Evolutionary conservation across 2,888 invertebrate species (phyloP).

Genomic region (Andricus curvator): DNA sequence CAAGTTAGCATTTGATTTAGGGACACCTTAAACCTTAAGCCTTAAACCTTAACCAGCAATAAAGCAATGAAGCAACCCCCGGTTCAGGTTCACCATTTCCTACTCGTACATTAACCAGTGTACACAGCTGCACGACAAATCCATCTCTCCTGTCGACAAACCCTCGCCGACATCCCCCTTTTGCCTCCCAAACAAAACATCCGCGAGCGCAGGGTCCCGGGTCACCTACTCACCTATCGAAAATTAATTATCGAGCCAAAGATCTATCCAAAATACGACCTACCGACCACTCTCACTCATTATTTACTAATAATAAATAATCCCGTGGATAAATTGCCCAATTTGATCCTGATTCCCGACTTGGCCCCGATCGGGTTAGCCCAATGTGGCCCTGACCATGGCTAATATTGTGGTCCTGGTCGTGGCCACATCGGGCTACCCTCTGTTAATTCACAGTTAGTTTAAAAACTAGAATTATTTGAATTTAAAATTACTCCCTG

Average conservation of each 20-base stretch:
- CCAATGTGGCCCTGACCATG: too few species aligned
- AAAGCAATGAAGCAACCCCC: slow-evolving; percentile 63
- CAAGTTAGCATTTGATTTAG: slow-evolving; percentile 71
- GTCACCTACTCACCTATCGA: slow-evolving; percentile 63
- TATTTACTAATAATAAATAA: background rate
- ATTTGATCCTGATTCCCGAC: too few species aligned
- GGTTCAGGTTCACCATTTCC: slow-evolving; percentile 55
- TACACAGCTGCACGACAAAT: slow-evolving; percentile 77
- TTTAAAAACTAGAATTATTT: too few species aligned
- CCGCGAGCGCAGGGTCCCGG: slow-evolving; percentile 50
- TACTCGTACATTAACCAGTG: slow-evolving; percentile 72
- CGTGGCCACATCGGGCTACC: too few species aligned
- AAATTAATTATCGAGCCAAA: slow-evolving; percentile 68
- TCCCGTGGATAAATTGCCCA: too few species aligned
- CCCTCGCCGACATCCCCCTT: slow-evolving; percentile 45
- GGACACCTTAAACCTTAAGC: slow-evolving; percentile 72
- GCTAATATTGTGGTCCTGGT: too few species aligned
- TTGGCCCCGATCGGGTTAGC: too few species aligned
- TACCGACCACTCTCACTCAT: background rate
- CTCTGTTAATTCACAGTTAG: too few species aligned
- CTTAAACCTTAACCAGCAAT: slow-evolving; percentile 73
- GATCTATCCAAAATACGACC: background rate
- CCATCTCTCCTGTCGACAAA: slow-evolving; percentile 66
- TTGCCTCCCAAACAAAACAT: slow-evolving; percentile 34
- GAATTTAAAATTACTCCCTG: too few species aligned